A percentile compares a stretch with the other conserved stretches of the same genome.
Evolutionary conservation across 2,113 vertebrate genomes (phyloP).

Genomic region (Salvelinus fontinalis): DNA sequence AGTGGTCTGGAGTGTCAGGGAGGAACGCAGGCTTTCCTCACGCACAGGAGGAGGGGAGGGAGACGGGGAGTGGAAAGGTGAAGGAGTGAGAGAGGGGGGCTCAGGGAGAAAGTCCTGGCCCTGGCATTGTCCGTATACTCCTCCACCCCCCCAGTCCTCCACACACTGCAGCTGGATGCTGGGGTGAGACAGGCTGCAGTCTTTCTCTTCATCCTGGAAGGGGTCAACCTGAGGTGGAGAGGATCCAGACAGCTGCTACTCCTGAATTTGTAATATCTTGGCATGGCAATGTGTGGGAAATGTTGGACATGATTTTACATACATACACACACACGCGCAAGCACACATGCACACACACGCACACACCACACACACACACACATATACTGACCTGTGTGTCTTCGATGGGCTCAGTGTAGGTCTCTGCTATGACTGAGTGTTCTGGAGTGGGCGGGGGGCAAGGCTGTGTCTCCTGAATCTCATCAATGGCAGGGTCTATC

Average conservation of each 20-base stretch:
- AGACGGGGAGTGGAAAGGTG: slow-evolving; percentile 24
- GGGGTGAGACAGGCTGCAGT: slow-evolving; percentile 53
- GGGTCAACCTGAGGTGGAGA: slow-evolving; percentile 48
- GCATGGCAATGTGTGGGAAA: background rate
- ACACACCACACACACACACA: background rate
- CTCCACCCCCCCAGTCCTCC: slow-evolving; percentile 65
- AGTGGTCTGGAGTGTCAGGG: slow-evolving; percentile 63
- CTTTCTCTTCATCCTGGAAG: slow-evolving; percentile 60
- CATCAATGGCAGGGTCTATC: slow-evolving; percentile 62
- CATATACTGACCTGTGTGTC: slow-evolving; percentile 63
- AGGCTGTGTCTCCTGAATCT: slow-evolving; percentile 39
- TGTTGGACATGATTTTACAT: no score
- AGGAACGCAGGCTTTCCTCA: slow-evolving; percentile 64
- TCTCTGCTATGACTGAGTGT: slow-evolving; percentile 65
- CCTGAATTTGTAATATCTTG: no score
- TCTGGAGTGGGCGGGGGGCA: slow-evolving; percentile 27
- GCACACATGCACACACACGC: accelerated
- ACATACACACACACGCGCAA: no score
- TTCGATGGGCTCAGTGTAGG: slow-evolving; percentile 58
- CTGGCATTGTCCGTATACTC: slow-evolving; percentile 51
- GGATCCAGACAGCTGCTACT: background rate
- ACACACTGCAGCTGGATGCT: slow-evolving; percentile 66
- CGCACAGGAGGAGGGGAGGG: slow-evolving; percentile 35
- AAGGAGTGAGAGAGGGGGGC: slow-evolving; percentile 31
- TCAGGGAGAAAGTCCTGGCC: slow-evolving; percentile 52